Conservation (phyloP, 2,113 vertebrate species). For the Danionella cerebrum region DNA sequence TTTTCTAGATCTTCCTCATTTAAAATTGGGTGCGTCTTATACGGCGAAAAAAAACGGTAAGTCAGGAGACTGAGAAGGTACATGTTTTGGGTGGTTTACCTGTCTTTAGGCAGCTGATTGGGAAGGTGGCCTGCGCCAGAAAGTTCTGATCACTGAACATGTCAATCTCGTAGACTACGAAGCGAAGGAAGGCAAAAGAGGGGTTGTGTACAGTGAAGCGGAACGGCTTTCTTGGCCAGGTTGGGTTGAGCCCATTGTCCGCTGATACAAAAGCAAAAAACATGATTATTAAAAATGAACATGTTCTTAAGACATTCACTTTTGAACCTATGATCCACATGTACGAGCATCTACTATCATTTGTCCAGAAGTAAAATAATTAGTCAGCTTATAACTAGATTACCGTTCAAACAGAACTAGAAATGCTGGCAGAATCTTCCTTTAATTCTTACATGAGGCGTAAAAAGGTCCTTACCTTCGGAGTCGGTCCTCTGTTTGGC, state of each 20-base stretch:
- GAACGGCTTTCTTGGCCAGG: slow-evolving; percentile 84
- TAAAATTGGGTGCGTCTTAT: too few species aligned
- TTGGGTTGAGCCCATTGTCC: slow-evolving; percentile 92
- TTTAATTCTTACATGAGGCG: too few species aligned
- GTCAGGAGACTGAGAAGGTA: too few species aligned
- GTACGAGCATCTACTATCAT: too few species aligned
- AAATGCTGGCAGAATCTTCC: too few species aligned
- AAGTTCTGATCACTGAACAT: slow-evolving; percentile 99
- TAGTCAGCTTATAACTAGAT: too few species aligned
- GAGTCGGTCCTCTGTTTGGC: slow-evolving; percentile 92
- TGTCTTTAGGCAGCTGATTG: slow-evolving; percentile 85
- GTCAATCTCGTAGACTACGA: slow-evolving; percentile 96
- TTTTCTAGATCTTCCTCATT: too few species aligned
- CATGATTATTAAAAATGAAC: neutral
- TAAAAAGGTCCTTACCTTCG: slow-evolving; percentile 62
- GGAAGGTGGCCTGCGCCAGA: slow-evolving; percentile 91
- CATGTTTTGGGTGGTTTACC: slow-evolving; percentile 56
- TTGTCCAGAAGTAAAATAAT: too few species aligned
- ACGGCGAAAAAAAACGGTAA: too few species aligned
- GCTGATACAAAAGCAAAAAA: slow-evolving; percentile 56
- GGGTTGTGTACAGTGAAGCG: slow-evolving; percentile 85
- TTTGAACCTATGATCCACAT: neutral
- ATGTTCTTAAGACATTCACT: too few species aligned
- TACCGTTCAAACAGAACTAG: too few species aligned
- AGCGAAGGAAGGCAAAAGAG: slow-evolving; percentile 88